phyloP scores from a whole-genome alignment of 2,888 invertebrate species.

The Brassicogethes aeneus region DNA sequence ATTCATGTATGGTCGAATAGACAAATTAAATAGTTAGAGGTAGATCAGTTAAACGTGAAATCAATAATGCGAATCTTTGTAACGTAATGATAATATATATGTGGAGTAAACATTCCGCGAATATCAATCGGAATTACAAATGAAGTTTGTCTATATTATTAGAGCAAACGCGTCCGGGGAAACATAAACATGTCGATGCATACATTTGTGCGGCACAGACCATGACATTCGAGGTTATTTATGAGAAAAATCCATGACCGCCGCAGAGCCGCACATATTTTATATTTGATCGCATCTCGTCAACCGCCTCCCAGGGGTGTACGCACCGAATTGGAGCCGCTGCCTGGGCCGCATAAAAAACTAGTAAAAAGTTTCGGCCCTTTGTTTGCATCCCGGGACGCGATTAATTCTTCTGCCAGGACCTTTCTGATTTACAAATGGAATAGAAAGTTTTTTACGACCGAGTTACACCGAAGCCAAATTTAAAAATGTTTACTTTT shows the following conservation, averaged over 20 bases:
- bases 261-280: constrained; percentile 20
- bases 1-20: no score
- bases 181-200: neutral
- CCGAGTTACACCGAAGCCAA: no score
- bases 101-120: neutral
- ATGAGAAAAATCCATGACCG: neutral
- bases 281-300: constrained; percentile 26
- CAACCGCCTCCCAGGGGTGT: constrained; percentile 24
- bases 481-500: no score
- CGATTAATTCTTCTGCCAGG: neutral
- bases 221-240: neutral
- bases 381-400: constrained; percentile 21
- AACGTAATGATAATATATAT: neutral
- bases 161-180: neutral
- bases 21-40: no score
- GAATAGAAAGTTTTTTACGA: constrained; percentile 20
- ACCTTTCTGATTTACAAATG: constrained; percentile 25
- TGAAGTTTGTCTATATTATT: neutral
- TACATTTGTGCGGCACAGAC: neutral
- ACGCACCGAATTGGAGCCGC: constrained; percentile 24
- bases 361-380: constrained; percentile 21
- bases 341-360: constrained; percentile 22
- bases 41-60: no score
- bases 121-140: neutral
- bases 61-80: no score